Percentiles rank a stretch among this genome's conserved stretches.
Evolutionary conservation across 2,797 vertebrate species (phyloP).

Genomic region (Chrysocyon brachyurus): DNA sequence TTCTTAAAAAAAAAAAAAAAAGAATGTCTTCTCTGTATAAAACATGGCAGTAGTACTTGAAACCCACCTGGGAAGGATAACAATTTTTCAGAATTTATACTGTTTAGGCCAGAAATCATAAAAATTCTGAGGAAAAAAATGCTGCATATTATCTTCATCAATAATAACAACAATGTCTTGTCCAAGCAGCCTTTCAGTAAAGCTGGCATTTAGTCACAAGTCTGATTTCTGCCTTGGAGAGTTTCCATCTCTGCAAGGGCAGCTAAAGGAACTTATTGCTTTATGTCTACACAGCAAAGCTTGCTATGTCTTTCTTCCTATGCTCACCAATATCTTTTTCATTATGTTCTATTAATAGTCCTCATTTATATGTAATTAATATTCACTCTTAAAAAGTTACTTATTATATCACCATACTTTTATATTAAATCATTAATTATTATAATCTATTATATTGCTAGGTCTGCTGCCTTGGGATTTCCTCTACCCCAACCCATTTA

Average conservation of each 20-base stretch:
- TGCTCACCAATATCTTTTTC: background rate
- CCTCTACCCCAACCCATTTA: background rate
- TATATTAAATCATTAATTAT: background rate
- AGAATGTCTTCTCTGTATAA: background rate
- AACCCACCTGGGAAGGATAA: background rate
- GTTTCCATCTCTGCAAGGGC: background rate
- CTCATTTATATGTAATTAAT: background rate
- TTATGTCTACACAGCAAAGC: background rate
- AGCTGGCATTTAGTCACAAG: background rate
- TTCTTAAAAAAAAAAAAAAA: background rate
- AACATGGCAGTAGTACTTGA: background rate
- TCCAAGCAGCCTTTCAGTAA: background rate
- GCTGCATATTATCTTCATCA: background rate
- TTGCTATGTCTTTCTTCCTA: background rate
- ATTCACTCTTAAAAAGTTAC: background rate
- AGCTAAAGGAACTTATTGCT: background rate
- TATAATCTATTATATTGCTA: background rate
- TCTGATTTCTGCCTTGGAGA: background rate
- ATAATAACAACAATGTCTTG: background rate
- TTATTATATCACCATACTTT: background rate
- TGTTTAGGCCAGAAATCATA: background rate
- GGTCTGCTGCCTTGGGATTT: background rate
- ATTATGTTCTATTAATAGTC: background rate
- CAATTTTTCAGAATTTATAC: constrained; percentile 23
- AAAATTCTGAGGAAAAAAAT: background rate